Evolutionary conservation across 2,113 vertebrate genomes (phyloP).

Genomic region (Aspiorhynchus laticeps): DNA sequence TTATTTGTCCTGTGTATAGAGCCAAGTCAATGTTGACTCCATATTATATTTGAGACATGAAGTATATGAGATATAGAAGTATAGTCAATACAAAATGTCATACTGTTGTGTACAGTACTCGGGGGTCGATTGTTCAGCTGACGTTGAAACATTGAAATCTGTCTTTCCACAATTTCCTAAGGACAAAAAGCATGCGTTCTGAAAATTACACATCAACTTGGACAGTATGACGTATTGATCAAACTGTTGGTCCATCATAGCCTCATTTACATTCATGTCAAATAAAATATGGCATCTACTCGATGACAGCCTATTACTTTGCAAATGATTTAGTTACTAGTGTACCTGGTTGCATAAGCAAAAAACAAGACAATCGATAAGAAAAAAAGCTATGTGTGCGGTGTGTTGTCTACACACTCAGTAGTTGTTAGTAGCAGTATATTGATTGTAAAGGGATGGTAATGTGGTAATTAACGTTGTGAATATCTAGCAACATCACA

Average conservation of each 20-base stretch:
- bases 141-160: background rate
- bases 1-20: background rate
- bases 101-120: background rate
- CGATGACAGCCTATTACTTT: background rate
- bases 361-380: background rate
- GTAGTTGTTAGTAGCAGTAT: background rate
- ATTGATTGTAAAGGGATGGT: background rate
- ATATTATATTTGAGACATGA: background rate
- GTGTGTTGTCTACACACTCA: background rate
- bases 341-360: background rate
- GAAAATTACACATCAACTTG: background rate
- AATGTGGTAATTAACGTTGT: background rate
- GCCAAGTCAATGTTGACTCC: background rate
- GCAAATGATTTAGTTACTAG: background rate
- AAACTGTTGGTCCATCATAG: background rate
- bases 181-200: background rate
- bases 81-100: background rate
- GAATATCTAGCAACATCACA: background rate
- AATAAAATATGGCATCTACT: constrained; percentile 14
- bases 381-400: background rate
- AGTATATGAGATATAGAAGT: background rate
- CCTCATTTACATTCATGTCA: background rate
- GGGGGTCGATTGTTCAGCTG: background rate
- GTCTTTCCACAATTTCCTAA: background rate
- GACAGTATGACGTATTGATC: background rate